Percentiles rank a stretch among this genome's conserved stretches.
Evolutionary conservation across 2,113 vertebrate species (phyloP).

Genomic region (Phylloscopus trochiloides): DNA sequence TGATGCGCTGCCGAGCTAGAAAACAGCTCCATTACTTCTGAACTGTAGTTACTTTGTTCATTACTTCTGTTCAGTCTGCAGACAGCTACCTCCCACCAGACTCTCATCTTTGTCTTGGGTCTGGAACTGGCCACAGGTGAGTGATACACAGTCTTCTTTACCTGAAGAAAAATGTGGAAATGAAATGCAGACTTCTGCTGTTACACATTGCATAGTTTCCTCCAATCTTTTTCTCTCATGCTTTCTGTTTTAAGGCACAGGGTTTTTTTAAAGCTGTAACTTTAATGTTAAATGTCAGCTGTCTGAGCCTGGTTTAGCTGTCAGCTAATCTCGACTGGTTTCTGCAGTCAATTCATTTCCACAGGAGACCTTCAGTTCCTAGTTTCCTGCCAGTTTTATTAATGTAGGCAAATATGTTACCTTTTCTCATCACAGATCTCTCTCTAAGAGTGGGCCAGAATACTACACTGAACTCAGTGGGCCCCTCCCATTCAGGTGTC

Average conservation of each 20-base stretch:
- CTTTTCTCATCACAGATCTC: neutral
- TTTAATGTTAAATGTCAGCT: neutral
- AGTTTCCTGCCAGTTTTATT: neutral
- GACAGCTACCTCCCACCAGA: neutral
- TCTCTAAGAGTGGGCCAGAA: neutral
- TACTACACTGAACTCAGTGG: neutral
- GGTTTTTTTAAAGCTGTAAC: neutral
- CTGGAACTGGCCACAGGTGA: neutral
- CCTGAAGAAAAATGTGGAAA: neutral
- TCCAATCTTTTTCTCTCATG: neutral
- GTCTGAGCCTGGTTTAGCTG: neutral
- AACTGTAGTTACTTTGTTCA: neutral
- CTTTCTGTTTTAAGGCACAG: neutral
- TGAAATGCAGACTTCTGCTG: neutral
- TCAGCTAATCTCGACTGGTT: rapidly evolving
- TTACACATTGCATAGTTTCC: neutral
- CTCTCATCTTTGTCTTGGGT: neutral
- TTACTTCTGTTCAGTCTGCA: neutral
- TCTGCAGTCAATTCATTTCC: neutral
- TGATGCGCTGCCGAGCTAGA: no score
- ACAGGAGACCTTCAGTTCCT: neutral
- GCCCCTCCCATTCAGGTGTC: no score
- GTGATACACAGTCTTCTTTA: neutral
- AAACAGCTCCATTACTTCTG: neutral
- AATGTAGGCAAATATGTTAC: neutral